Conservation (phyloP, 2,113 vertebrate genomes). For the Mastomys coucha region DNA sequence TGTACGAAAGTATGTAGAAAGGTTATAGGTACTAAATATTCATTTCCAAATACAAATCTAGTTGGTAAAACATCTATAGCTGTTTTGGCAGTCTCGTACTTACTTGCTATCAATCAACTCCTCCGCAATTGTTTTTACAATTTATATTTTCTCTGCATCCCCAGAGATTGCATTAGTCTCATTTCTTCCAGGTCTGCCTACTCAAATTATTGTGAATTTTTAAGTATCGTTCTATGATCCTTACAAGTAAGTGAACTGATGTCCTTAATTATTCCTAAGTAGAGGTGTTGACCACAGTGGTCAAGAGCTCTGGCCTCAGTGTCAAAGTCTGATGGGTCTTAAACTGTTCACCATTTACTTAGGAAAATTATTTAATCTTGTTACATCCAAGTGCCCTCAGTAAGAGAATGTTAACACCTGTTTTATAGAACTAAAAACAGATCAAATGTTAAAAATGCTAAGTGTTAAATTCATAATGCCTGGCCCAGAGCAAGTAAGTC, state of each 20-base stretch:
- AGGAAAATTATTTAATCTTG: neutral
- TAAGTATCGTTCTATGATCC: neutral
- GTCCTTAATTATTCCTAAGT: conserved; percentile 1
- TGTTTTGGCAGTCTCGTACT: neutral
- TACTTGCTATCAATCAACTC: neutral
- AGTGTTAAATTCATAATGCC: neutral
- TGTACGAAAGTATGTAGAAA: neutral
- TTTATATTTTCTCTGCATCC: neutral
- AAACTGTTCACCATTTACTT: neutral
- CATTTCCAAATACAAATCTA: conserved; percentile 52
- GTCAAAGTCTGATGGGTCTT: neutral
- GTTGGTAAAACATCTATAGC: neutral
- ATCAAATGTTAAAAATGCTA: neutral
- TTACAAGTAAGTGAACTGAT: neutral
- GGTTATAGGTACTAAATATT: neutral
- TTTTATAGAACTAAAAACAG: neutral
- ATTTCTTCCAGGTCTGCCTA: neutral
- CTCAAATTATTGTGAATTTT: conserved; percentile 16
- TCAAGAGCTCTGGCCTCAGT: neutral
- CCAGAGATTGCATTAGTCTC: neutral
- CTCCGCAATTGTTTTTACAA: neutral
- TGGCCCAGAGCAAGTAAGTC: neutral
- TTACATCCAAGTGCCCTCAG: neutral
- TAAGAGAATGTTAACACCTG: neutral
- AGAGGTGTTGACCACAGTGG: neutral